Base-by-base conservation (phyloP, 2,797 vertebrate genomes). In the Dromococcyx pavoninus region DNA sequence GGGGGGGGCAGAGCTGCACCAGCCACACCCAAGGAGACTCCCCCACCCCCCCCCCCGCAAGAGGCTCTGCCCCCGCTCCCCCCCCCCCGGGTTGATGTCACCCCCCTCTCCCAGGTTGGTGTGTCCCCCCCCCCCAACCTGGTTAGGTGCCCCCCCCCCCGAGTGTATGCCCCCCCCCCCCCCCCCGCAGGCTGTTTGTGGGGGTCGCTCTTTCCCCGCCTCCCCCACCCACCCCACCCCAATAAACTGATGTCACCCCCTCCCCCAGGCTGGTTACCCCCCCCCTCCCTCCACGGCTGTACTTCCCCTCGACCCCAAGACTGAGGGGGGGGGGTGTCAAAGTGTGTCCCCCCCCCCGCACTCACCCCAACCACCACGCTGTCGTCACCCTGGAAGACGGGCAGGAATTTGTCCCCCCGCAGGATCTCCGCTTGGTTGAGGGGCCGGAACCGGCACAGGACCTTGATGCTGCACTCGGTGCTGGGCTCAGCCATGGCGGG, bases 391-490 rank as follows among this genome's bases (percentile, higher is more conserved):
- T 99, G 98, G 96, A 99, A 99, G 90, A 98, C 88, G 30, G 99
- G 99, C 93, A 99, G 98, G 97, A 99, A 99, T 95, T 98, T 99
- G 97, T 99, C 99, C 84, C 99, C 98, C 22, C 99, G 98, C 64
- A 98, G 91, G 77, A 98, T 98, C 98, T 99, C 99, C 13, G 99
- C 98, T 96, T 98, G 98, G 91, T 99, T 99, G 89, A 99, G 97
- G 22, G 99, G 99, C 87, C 99, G 98, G 96, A 99, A 99, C 78
- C 99, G 98, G 97, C 99, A 99, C 88, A 99, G 97, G 96, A 99
- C 99, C 98, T 99, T 99, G 96, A 99, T 99, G 97, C 99, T 99
- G 97, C 99, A 99, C 96, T 99, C 98, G 91, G 98, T 98, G 97
- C 98, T 98, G 69, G 98, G 97, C 95, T 99, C 99, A 95, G 98